Conservation (phyloP, 2,888 invertebrate species). For the Spicauda simplicius region DNA sequence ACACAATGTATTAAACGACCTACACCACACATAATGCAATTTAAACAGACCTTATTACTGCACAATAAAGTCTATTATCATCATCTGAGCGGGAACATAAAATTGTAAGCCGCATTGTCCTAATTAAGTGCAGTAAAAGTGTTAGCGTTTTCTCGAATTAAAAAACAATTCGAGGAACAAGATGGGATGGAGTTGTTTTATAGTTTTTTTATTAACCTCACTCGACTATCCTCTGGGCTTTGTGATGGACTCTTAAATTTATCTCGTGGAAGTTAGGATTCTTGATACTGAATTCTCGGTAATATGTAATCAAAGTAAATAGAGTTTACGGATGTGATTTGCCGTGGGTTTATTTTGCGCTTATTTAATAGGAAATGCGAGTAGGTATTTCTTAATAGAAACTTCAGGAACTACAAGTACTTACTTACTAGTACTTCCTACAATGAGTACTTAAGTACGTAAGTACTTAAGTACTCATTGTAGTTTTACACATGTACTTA, state of each 20-base stretch:
- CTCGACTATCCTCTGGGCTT: conserved; percentile 22
- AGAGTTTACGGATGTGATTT: background rate
- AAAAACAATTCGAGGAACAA: conserved; percentile 41
- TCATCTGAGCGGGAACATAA: background rate
- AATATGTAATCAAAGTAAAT: conserved; percentile 10
- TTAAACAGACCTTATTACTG: conserved; percentile 37
- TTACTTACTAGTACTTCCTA: no score
- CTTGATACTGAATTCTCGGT: background rate
- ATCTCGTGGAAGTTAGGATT: conserved; percentile 20
- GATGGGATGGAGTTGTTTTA: conserved; percentile 33
- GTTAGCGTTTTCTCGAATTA: conserved; percentile 44
- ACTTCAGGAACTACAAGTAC: no score
- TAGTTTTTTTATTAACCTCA: conserved; percentile 30
- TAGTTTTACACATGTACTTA: no score
- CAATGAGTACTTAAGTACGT: no score
- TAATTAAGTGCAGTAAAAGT: conserved; percentile 60
- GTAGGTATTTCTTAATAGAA: no score
- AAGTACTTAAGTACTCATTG: no score
- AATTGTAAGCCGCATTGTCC: conserved; percentile 33
- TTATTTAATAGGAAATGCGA: no score
- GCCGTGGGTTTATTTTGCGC: no score
- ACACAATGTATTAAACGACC: conserved; percentile 53
- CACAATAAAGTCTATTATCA: conserved; percentile 1
- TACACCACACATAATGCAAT: conserved; percentile 39
- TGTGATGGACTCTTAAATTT: conserved; percentile 22